These are phyloP conservation scores for Hipposideros larvatus DNA, from an alignment of 2,797 vertebrate genomes.

Conservation along the genomic window DNA sequence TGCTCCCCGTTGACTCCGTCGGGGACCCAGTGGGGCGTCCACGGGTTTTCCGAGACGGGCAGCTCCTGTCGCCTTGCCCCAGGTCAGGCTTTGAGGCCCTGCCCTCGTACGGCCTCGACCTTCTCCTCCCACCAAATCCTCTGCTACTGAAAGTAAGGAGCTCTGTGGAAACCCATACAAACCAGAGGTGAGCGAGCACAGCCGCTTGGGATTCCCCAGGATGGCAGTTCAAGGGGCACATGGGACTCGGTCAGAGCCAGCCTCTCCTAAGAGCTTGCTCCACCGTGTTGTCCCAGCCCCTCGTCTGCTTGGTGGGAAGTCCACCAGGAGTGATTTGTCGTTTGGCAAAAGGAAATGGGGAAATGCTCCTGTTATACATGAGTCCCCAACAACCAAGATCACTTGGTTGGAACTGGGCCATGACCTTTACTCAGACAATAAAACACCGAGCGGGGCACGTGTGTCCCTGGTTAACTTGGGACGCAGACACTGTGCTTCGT, in stretches of 20 bases:
- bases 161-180: fast-evolving
- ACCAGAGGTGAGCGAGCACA: fast-evolving
- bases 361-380: neutral
- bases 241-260: too few species aligned
- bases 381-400: fast-evolving
- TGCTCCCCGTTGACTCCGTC: neutral
- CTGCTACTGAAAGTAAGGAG: neutral
- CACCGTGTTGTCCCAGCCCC: fast-evolving
- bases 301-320: fast-evolving
- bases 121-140: neutral
- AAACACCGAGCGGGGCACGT: neutral
- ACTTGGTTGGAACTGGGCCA: neutral
- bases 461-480: fast-evolving
- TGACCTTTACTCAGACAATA: neutral
- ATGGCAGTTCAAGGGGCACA: neutral
- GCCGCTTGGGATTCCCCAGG: neutral
- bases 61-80: neutral
- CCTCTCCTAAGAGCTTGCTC: neutral
- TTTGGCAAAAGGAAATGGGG: neutral
- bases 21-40: fast-evolving
- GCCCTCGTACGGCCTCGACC: too few species aligned
- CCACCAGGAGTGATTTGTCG: fast-evolving
- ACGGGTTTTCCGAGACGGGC: neutral
- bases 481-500: fast-evolving
- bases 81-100: neutral